Evolutionary conservation across 2,888 invertebrate genomes (phyloP), one percentile per base, ranked within the genome.

Genomic region (Thera britannica): DNA sequence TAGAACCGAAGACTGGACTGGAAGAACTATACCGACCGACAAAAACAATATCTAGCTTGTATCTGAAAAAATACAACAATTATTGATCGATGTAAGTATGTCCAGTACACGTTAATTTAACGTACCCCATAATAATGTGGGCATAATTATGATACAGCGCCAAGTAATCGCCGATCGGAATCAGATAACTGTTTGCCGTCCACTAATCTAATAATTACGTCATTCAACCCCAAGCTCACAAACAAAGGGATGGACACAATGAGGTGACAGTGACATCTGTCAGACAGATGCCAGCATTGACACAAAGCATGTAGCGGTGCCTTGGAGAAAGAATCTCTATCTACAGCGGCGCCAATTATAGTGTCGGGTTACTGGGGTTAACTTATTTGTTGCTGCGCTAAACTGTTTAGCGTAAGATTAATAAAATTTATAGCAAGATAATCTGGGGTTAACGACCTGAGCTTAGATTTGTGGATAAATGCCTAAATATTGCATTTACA

Each of bases 171-270:
- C 52, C 46, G 36, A 62, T 55, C 65, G 54, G 38, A 56, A 63
- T 65, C 44, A 56, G 58, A 67, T 62, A 63, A 66, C 65, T 38
- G 58, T 56, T 54, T 51, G 48, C 38, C 55, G 56, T 58, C 56
- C 41, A 57, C 62, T 68, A 57, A 74, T 65, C 68, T 65, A 67
- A 71, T 71, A 71, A 74, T 69, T 62, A 64, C 61, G 49, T 61
- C 64, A 62, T 54, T 66, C 69, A 65, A 72, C 67, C 69, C 68
- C 36, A 46, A 8, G 2, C 52, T 49, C 52, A 11, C 38, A 63
- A 59, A 72, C 65, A 64, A 67, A 73, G 52, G 68, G 66, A 57
- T 52, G 52, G 56, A 68, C 57, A 68, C 68, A 72, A 67, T 51
- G 61, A 66, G 64, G 36, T 58, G 65, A 64, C 64, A 61, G n/a